Conservation (phyloP, 2,888 invertebrate genomes). For the Onthophagus sagittarius region DNA sequence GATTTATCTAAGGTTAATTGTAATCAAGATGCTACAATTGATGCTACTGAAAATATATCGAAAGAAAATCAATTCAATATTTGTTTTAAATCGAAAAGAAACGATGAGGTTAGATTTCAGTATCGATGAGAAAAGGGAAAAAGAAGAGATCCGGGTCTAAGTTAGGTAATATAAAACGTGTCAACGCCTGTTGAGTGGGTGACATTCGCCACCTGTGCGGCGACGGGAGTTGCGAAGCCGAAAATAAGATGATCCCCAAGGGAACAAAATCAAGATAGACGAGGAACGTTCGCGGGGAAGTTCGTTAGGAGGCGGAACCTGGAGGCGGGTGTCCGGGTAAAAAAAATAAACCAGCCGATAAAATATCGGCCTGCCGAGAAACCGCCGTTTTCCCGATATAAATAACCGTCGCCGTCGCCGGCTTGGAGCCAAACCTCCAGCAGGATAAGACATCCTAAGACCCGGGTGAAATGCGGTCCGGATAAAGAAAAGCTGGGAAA, state of each 20-base stretch:
- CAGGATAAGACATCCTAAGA: conserved; percentile 15
- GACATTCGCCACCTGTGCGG: conserved; percentile 26
- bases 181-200: conserved; percentile 28
- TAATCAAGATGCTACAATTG: too few species aligned
- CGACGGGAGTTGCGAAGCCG: conserved; percentile 23
- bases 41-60: too few species aligned
- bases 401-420: conserved; percentile 14
- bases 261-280: conserved; percentile 26
- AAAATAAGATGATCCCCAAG: conserved; percentile 16
- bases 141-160: conserved; percentile 3
- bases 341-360: conserved; percentile 18
- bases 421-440: conserved; percentile 12
- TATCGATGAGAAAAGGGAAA: background rate
- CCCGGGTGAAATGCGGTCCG: conserved; percentile 14
- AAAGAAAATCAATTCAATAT: background rate
- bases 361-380: conserved; percentile 21
- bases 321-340: background rate
- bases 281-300: conserved; percentile 20
- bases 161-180: background rate
- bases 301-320: conserved; percentile 17
- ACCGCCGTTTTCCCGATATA: conserved; percentile 18
- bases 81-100: background rate
- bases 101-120: background rate
- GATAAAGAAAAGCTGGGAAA: conserved; percentile 9
- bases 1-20: too few species aligned